phyloP scores from a whole-genome alignment of 2,888 invertebrate species.

The Eudiplozoon nipponicum region DNA sequence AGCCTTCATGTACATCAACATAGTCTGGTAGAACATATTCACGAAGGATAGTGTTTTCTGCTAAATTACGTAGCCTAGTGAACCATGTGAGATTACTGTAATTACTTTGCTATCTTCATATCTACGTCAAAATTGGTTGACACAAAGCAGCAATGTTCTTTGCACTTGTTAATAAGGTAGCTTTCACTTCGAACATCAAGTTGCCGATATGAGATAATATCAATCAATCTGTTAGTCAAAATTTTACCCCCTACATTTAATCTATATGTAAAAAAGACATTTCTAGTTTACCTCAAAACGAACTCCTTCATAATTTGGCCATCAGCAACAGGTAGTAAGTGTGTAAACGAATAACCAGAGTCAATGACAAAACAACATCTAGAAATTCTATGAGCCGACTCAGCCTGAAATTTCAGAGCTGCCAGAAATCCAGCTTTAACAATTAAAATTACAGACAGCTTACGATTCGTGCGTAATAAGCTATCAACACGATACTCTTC shows the following conservation, averaged over 20 bases:
- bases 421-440: constrained; percentile 39
- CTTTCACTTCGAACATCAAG: constrained; percentile 93
- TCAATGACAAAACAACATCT: constrained; percentile 53
- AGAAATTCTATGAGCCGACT: too few relatives aligned
- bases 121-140: constrained; percentile 48
- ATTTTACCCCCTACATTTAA: constrained; percentile 84
- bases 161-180: constrained; percentile 80
- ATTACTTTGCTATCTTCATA: constrained; percentile 28
- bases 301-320: too few relatives aligned
- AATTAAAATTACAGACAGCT: constrained; percentile 17
- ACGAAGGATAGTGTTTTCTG: constrained; percentile 38
- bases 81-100: constrained; percentile 4
- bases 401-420: too few relatives aligned
- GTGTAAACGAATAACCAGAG: constrained; percentile 71
- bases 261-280: constrained; percentile 27
- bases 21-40: constrained; percentile 90
- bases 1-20: constrained; percentile 52
- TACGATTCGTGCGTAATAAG: constrained; percentile 41
- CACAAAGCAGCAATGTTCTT: constrained; percentile 81
- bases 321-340: constrained; percentile 32
- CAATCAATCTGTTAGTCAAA: constrained; percentile 79
- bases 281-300: too few relatives aligned
- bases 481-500: constrained; percentile 73
- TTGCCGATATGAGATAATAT: constrained; percentile 70
- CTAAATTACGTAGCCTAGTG: too few relatives aligned